Percentiles rank a stretch among this genome's conserved stretches.
Evolutionary conservation across 2,888 invertebrate genomes (phyloP).

Genomic region (Pteria penguin): DNA sequence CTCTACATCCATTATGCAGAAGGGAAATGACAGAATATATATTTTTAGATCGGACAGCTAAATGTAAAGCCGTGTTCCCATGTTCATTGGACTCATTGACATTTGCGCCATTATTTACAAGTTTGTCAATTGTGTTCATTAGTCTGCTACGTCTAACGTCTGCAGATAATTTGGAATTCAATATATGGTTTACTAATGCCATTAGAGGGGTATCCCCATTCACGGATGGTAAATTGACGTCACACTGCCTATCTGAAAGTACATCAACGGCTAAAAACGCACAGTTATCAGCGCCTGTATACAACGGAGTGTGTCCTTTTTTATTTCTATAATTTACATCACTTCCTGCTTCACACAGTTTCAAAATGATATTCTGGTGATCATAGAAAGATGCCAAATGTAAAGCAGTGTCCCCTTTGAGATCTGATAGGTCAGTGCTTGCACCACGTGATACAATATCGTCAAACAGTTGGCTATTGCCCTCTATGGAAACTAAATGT

Average conservation of each 20-base stretch:
- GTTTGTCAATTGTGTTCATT: not conserved
- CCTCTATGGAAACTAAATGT: conserved; percentile 43
- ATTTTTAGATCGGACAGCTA: conserved; percentile 41
- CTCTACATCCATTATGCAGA: conserved; percentile 45
- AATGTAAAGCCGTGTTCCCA: conserved; percentile 47
- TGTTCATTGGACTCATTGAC: conserved; percentile 34
- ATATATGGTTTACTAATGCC: conserved; percentile 11
- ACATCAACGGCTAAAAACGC: conserved; percentile 25
- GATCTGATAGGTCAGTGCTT: conserved; percentile 39
- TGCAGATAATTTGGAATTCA: not conserved
- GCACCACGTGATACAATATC: conserved; percentile 39
- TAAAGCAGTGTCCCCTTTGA: conserved; percentile 47
- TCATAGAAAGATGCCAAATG: conserved; percentile 40
- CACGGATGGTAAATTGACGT: conserved; percentile 37
- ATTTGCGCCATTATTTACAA: conserved; percentile 39
- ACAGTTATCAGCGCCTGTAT: conserved; percentile 42
- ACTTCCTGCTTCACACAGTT: conserved; percentile 42
- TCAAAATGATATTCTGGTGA: conserved; percentile 18
- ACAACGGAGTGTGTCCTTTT: conserved; percentile 44
- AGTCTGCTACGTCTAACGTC: not conserved
- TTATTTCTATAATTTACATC: conserved; percentile 33
- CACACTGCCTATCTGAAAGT: conserved; percentile 35
- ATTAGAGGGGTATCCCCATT: conserved; percentile 46
- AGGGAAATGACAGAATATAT: conserved; percentile 40
- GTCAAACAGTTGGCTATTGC: conserved; percentile 23